Evolutionary conservation across 1,140 invertebrate species (phyloP), one percentile per base, ranked within the genome.

Genomic region (Hermetia illucens): DNA sequence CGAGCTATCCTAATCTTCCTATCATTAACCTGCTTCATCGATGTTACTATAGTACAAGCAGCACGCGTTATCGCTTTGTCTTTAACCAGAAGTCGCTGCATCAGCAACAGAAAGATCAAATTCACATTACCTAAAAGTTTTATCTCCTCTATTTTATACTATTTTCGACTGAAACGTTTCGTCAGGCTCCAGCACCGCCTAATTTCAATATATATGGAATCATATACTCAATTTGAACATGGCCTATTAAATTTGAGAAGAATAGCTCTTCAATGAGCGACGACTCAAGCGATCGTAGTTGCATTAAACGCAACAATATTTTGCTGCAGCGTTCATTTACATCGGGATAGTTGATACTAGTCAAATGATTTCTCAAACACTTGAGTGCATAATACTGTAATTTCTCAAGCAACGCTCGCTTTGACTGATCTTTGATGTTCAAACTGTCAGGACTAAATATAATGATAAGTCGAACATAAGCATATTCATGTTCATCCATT

Each of bases 161-260:
- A n/a, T n/a, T n/a, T n/a, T n/a, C n/a, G n/a, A n/a, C n/a, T n/a
- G n/a, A n/a, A n/a, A n/a, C n/a, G n/a, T n/a, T n/a, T n/a, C n/a
- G n/a, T n/a, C n/a, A n/a, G n/a, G n/a, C n/a, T n/a, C 38, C 51
- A 37, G 43, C 58, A 30, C 45, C 52, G 44, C 63, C 77, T 79
- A 90, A 87, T 45, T 79, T 77, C 39, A 93, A 70, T 51, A 93
- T 91, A 57, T 88, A 90, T 42, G 89, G 89, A 62, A 93, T 88
- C 49, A 93, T 82, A 58, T 76, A 84, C 55, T 90, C 86, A 45
- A 93, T 89, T 65, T 88, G 84, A 45, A 90, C 80, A 56, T 79
- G 83, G n/a, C 87, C 88, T 40, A 91, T 82, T 16, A 93, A 66
- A 34, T 84, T 84, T 29, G 84, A 76, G 61, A 90, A 90, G 57